Conservation (phyloP, 2,113 vertebrate species). For the Platichthys flesus region DNA sequence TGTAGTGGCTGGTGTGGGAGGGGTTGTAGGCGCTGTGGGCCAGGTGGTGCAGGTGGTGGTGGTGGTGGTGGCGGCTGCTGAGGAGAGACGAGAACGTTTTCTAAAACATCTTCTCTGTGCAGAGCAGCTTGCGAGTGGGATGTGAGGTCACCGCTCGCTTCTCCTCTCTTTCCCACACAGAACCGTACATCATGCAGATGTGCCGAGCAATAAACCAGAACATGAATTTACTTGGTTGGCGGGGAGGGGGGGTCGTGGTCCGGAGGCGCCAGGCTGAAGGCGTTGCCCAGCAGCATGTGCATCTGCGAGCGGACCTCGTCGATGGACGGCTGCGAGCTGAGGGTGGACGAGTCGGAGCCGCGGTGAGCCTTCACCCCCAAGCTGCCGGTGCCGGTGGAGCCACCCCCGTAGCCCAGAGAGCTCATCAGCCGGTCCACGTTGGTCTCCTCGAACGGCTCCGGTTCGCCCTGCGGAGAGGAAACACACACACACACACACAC, state of each 20-base stretch:
- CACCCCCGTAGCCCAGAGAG: slow-evolving; percentile 85
- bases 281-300: slow-evolving; percentile 97
- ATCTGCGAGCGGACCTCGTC: slow-evolving; percentile 98
- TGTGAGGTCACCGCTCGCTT: slow-evolving; percentile 3
- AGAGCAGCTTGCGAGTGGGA: slow-evolving; percentile 34
- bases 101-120: not conserved
- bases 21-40: slow-evolving; percentile 88
- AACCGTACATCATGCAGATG: slow-evolving; percentile 40
- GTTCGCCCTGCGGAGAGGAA: slow-evolving; percentile 86
- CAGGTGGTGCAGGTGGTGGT: slow-evolving; percentile 73
- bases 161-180: slow-evolving; percentile 21
- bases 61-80: slow-evolving; percentile 75
- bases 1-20: slow-evolving; percentile 90
- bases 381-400: slow-evolving; percentile 75
- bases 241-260: slow-evolving; percentile 84
- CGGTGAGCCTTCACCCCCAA: slow-evolving; percentile 92
- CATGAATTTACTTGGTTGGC: slow-evolving; percentile 71
- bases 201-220: slow-evolving; percentile 16
- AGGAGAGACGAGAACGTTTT: not conserved
- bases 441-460: slow-evolving; percentile 95
- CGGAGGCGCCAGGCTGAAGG: slow-evolving; percentile 94
- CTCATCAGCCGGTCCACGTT: slow-evolving; percentile 90
- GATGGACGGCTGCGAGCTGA: slow-evolving; percentile 99
- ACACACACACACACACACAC: not conserved
- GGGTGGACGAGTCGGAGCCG: slow-evolving; percentile 95